Evolutionary conservation across 2,797 vertebrate genomes (phyloP), one percentile per base, ranked within the genome.

Genomic region (Ctenochaetus hawaiiensis): DNA sequence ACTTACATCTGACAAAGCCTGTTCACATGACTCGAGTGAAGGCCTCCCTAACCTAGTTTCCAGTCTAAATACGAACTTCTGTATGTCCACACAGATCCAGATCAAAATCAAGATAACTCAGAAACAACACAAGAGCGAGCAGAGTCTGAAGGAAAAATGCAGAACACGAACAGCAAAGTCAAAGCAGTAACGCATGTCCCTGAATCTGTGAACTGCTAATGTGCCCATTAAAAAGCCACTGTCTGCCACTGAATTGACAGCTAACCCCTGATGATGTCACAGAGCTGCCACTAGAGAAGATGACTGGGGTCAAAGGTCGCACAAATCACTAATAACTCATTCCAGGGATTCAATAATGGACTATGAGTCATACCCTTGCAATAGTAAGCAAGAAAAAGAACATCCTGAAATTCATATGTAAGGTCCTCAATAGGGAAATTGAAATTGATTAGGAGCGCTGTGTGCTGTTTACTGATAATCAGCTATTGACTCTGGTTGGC

Each of bases 381-480:
- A 65, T 78, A 67, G 81, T 68, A 73, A 65, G 49, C 39, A 53
- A 70, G 74, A 67, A 61, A 77, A 78, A 49, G 72, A 14, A 58
- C 72, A 74, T 61, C 52, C 59, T 49, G 34, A 37, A 71, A 87
- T 82, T 81, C 78, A 77, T 78, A 81, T 51, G 62, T 48, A 68
- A 63, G 70, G 76, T 74, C 41, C 73, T 77, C 47, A 77, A 80
- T 66, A 75, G 67, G 69, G 68, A 81, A 82, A 81, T 84, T 82
- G 75, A 82, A 91, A 92, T 89, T 88, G 91, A 93, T 91, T 78
- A 52, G 67, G 43, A 67, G 78, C 0, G 20, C 58, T 44, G 72
- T 77, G 57, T 71, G 65, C 71, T 60, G 72, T 51, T 67, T 54
- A 51, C 72, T 39, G 41, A 88, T 88, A 92, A 91, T 91, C 90